Conservation (phyloP, 2,888 invertebrate genomes). For the Chrysodeixis includens region DNA sequence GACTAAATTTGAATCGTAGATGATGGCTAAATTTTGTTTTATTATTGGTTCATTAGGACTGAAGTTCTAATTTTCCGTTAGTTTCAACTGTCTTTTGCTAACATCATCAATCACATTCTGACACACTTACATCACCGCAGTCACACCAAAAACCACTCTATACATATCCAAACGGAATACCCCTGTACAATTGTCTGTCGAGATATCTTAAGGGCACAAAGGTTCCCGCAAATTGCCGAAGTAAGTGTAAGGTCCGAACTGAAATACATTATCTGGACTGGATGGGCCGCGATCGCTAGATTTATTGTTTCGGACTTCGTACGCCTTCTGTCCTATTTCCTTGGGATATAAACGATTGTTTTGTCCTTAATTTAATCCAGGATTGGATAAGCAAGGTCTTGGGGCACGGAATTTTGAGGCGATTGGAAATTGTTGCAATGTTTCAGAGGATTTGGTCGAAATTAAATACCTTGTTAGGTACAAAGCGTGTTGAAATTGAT, state of each 20-base stretch:
- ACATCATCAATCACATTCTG: neutral
- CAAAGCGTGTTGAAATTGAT: neutral
- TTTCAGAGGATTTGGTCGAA: neutral
- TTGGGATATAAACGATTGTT: slow-evolving; percentile 64
- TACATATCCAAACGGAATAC: slow-evolving; percentile 66
- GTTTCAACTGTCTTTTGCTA: neutral
- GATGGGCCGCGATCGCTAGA: slow-evolving; percentile 81
- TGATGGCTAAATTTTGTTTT: no score
- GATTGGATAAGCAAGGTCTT: slow-evolving; percentile 35
- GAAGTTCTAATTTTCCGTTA: no score
- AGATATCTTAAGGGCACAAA: slow-evolving; percentile 89
- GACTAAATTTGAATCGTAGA: no score
- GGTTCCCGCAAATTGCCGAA: slow-evolving; percentile 89
- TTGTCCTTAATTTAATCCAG: slow-evolving; percentile 61
- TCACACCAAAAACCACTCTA: slow-evolving; percentile 59
- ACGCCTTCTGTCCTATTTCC: slow-evolving; percentile 81
- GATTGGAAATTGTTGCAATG: slow-evolving; percentile 47
- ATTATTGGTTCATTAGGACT: no score
- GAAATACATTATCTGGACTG: slow-evolving; percentile 88
- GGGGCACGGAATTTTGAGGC: slow-evolving; percentile 35
- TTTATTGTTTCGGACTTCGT: slow-evolving; percentile 78
- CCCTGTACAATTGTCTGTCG: slow-evolving; percentile 85
- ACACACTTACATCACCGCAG: slow-evolving; percentile 47
- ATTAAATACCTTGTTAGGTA: neutral
- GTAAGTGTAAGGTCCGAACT: slow-evolving; percentile 88